A percentile compares a stretch with the other conserved stretches of the same genome.
Conservation (phyloP, 2,113 vertebrate species). For the Tursiops truncatus region DNA sequence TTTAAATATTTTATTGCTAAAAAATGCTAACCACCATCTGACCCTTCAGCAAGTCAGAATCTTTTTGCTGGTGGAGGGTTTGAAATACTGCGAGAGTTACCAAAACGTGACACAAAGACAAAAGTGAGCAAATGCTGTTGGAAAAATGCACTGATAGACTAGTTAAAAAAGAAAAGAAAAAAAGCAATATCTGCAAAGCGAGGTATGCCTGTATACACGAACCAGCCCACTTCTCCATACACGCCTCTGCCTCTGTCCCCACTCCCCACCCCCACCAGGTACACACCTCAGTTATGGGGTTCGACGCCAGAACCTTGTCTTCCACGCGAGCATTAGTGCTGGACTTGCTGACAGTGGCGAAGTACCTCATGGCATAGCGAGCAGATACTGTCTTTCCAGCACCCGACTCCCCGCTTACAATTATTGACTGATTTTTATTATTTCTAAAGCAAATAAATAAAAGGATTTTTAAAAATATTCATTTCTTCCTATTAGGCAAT, state of each 20-base stretch:
- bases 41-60: neutral
- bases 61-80: neutral
- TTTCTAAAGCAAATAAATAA: constrained; percentile 85
- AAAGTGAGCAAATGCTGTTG: neutral
- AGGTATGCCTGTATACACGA: no score
- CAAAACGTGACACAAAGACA: neutral
- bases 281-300: constrained; percentile 95
- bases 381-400: constrained; percentile 98
- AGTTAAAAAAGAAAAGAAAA: neutral
- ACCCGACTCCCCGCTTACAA: constrained; percentile 98
- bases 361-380: constrained; percentile 97
- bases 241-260: rapidly evolving
- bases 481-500: neutral
- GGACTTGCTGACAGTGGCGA: constrained; percentile 97
- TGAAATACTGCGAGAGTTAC: neutral
- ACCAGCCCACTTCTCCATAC: neutral
- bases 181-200: neutral
- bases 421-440: constrained; percentile 96
- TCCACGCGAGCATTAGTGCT: constrained; percentile 91
- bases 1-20: neutral
- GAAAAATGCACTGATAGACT: no score
- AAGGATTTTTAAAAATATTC: neutral
- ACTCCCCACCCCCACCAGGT: rapidly evolving
- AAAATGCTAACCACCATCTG: neutral
- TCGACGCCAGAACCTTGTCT: constrained; percentile 96